phyloP scores from a whole-genome alignment of 1,140 invertebrate species.

The Dryas iulia region DNA sequence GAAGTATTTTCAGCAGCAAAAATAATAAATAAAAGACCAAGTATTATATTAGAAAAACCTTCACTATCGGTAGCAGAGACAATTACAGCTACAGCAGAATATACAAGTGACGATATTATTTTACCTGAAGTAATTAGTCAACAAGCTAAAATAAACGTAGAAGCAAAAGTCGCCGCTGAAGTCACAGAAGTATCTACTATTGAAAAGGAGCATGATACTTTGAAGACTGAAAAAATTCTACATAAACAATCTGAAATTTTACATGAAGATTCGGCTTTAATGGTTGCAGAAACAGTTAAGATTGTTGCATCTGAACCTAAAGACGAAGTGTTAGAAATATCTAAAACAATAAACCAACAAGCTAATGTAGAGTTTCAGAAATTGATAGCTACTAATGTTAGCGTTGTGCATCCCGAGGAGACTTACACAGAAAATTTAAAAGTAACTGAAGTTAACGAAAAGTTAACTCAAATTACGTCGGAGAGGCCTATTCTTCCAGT shows the following conservation, averaged over 20 bases:
- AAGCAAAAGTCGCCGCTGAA: slow-evolving; percentile 8
- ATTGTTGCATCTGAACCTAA: neutral
- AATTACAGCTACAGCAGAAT: slow-evolving; percentile 9
- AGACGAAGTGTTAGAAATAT: slow-evolving; percentile 20
- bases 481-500: slow-evolving; percentile 11
- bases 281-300: slow-evolving; percentile 20
- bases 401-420: slow-evolving; percentile 7
- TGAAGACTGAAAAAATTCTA: neutral
- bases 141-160: slow-evolving; percentile 14
- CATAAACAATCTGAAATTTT: neutral
- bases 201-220: slow-evolving; percentile 5
- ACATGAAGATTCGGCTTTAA: neutral
- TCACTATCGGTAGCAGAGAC: slow-evolving; percentile 21
- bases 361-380: slow-evolving; percentile 12
- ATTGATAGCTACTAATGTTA: slow-evolving; percentile 14
- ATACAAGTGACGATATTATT: slow-evolving; percentile 4
- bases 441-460: slow-evolving; percentile 1
- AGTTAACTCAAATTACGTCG: slow-evolving; percentile 11
- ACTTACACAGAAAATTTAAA: slow-evolving; percentile 13
- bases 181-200: neutral
- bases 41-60: slow-evolving; percentile 9
- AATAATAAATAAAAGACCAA: slow-evolving; percentile 6
- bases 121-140: neutral
- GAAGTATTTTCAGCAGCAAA: slow-evolving; percentile 25
- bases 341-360: slow-evolving; percentile 5